Conservation (phyloP, 1,140 invertebrate genomes). For the Drosophila setifemur region DNA sequence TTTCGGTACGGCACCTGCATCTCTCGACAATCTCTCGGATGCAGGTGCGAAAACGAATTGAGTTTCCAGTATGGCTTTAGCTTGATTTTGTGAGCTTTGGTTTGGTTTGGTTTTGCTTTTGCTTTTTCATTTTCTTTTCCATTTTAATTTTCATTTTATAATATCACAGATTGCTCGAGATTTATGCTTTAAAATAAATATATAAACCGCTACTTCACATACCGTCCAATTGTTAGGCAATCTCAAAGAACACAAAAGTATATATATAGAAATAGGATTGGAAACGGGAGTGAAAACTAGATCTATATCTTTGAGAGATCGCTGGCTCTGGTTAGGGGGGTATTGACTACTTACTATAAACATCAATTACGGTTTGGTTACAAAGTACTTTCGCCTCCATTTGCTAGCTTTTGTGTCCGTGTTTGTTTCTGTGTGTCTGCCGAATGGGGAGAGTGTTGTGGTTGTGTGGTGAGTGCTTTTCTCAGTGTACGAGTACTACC, state of each 20-base stretch:
- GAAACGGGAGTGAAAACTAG: constrained; percentile 16
- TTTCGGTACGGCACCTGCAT: neutral
- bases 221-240: constrained; percentile 51
- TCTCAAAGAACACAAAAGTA: constrained; percentile 55
- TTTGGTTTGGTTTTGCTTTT: constrained; percentile 28
- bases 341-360: constrained; percentile 68
- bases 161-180: constrained; percentile 82
- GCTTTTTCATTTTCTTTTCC: constrained; percentile 44
- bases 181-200: constrained; percentile 69
- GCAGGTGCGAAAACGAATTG: constrained; percentile 6
- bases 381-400: constrained; percentile 19
- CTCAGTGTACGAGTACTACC: neutral
- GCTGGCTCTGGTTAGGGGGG: constrained; percentile 27
- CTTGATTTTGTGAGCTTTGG: constrained; percentile 42
- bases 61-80: constrained; percentile 34
- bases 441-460: too few relatives aligned
- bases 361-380: constrained; percentile 52
- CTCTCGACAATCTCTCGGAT: neutral
- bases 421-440: too few relatives aligned
- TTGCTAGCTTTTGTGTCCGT: constrained; percentile 9
- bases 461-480: constrained; percentile 17
- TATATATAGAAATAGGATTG: constrained; percentile 13
- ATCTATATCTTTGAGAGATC: constrained; percentile 15
- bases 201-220: constrained; percentile 46
- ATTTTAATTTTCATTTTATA: too few relatives aligned